Base-by-base conservation (phyloP, 2,797 vertebrate species). In the Psittacula derbiana region DNA sequence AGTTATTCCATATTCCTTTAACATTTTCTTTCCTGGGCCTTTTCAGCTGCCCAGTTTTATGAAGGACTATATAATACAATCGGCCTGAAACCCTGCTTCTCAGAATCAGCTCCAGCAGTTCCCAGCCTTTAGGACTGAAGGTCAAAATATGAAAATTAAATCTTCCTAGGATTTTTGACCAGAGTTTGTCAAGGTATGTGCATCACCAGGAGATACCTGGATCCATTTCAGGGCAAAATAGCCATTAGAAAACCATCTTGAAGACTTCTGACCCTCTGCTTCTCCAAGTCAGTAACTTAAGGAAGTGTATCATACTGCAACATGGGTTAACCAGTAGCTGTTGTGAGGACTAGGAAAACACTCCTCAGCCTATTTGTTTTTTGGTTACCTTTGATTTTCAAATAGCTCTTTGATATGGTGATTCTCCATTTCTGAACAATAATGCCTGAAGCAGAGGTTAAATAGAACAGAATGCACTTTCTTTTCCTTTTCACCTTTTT, bases 321-420 rank as follows among this genome's bases (percentile, higher is more conserved):
- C 31, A 64, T 0, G 0, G 6, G 1, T 70, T 92, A 89, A 70
- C 44, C 2, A 2, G 38, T 8, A 82, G 46, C 64, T 92, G 66
- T 71, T 64, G 12, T 44, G 50, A 92, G 90, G 50, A 73, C 12
- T 14, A 70, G 40, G 55, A 86, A 88, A 94, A 76, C 43, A 75
- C 36, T 75, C 62, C 76, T 86, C 66, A 57, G 30, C 31, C 36
- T 70, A 21, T 83, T 69, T 74, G 66, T 0, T 66, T 52, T 93
- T 70, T 57, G 61, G 69, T 46, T 79, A 88, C 93, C 76, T 96
- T 93, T 90, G 55, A 88, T 88, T 93, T 95, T 95, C 92, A 95
- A 95, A 93, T 78, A 82, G 71, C 31, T 50, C 83, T 96, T 95
- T 96, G 95, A 95, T 96, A 92, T 85, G 92, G 50, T 90, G 80